Conservation (phyloP, 92 coral and sea anemone species). For the Epizoanthus illoricatus region DNA sequence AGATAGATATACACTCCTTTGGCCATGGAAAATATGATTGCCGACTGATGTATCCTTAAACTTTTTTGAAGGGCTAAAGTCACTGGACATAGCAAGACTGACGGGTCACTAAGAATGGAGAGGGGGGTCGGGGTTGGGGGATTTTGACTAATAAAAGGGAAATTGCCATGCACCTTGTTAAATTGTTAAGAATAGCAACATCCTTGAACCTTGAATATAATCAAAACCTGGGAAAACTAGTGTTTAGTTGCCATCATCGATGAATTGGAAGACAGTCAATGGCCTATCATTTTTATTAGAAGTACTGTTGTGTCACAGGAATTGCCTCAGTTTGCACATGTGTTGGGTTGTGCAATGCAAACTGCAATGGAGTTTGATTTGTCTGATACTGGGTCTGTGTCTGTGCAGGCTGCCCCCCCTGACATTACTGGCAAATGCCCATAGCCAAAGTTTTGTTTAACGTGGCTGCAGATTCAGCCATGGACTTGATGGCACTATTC, state of each 20-base stretch:
- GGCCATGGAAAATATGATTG: no score
- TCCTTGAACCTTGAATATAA: not conserved
- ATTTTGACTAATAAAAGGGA: not conserved
- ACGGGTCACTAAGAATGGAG: not conserved
- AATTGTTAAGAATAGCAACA: not conserved
- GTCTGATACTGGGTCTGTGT: conserved; percentile 16
- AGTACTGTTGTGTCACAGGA: conserved; percentile 7
- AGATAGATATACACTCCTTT: no score
- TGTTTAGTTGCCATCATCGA: conserved; percentile 11
- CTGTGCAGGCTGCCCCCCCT: conserved; percentile 15
- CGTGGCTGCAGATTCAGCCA: conserved; percentile 43
- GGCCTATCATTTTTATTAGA: conserved; percentile 6
- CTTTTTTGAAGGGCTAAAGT: not conserved
- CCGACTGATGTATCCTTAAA: not conserved
- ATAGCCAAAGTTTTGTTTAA: conserved; percentile 46
- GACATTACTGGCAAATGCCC: conserved; percentile 22
- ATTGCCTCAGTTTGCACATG: conserved; percentile 11
- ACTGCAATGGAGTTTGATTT: conserved; percentile 19
- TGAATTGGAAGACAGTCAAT: not conserved
- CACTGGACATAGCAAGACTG: not conserved
- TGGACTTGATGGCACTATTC: conserved; percentile 47
- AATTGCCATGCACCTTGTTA: not conserved
- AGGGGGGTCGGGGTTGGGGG: not conserved
- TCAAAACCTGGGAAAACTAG: not conserved
- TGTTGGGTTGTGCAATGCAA: conserved; percentile 10